Evolutionary conservation across 2,113 vertebrate genomes (phyloP).

Genomic region (Pandion haliaetus): DNA sequence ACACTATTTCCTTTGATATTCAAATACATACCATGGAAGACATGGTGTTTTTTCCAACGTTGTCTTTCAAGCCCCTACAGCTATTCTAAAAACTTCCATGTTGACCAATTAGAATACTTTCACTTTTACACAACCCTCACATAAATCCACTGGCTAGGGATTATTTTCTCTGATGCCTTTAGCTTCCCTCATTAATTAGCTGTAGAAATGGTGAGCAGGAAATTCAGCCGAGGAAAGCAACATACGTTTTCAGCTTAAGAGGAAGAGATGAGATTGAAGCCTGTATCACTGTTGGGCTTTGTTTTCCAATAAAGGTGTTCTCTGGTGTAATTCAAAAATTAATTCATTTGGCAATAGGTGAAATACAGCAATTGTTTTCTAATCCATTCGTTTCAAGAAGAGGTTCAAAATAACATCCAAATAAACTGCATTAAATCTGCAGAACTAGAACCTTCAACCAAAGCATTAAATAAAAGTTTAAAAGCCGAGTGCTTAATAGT

Average conservation of each 20-base stretch:
- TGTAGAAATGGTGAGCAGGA: not conserved
- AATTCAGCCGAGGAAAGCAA: not conserved
- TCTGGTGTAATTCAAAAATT: not conserved
- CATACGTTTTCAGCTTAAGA: not conserved
- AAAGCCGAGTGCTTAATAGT: not conserved
- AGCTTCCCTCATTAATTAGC: not conserved
- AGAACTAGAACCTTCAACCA: not conserved
- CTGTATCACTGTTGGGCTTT: not conserved
- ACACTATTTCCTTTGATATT: not conserved
- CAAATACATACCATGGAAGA: not conserved
- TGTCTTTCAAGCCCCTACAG: not conserved
- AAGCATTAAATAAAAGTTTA: not conserved
- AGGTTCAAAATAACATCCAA: not conserved
- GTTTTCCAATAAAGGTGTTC: not conserved
- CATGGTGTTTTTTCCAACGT: not conserved
- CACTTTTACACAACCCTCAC: not conserved
- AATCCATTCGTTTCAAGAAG: accelerated
- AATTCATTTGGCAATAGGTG: not conserved
- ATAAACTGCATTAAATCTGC: not conserved
- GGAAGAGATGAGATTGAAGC: not conserved
- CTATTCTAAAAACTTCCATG: not conserved
- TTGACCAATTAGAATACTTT: not conserved
- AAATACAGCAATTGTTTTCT: not conserved
- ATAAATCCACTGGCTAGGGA: not conserved
- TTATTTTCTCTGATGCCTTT: not conserved